Base-by-base conservation (phyloP, 1,140 invertebrate genomes). In the Ylistrum balloti region DNA sequence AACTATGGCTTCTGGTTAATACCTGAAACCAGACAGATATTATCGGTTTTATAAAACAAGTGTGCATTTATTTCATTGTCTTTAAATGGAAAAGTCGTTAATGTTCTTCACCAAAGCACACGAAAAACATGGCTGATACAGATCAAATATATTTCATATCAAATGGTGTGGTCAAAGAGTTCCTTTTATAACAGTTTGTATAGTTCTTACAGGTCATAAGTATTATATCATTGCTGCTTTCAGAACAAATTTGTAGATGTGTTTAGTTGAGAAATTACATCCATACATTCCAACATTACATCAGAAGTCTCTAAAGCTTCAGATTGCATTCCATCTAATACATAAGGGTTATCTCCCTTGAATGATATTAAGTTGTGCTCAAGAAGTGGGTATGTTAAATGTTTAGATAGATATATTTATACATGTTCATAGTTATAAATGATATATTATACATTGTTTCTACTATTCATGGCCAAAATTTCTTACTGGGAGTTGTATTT, bases 351-450 rank as follows among this genome's bases (percentile, higher is more conserved):
- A 11, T 74, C 56, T 74, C n/a, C 56, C 56, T 17, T 74, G 7
- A 5, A 28, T 74, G 56, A 74, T 74, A 74, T 74, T 74, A 74
- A 28, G n/a, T 74, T 74, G 56, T 74, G 56, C 56, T 74, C 56
- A 74, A 74, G n/a, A 74, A 74, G 22, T 74, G n/a, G 11, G n/a
- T 74, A 28, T 74, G 11, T 74, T 74, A n/a, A 74, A 74, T 74
- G 56, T 74, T 74, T 74, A 74, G 56, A 74, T 74, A 74, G 56
- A 74, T 74, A 74, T 74, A 74, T 74, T 74, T 74, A 74, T 74
- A 74, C 56, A 74, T 45, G 41, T 45, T 45, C 56, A 74, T 74
- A 28, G 22, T 5, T 74, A 74, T 28, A n/a, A 5, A 74, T 45
- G 56, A 28, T 74, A 74, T 74, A 74, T 45, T 74, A 74, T 74